Conservation (phyloP, 2,113 vertebrate genomes). For the Elgaria multicarinata region DNA sequence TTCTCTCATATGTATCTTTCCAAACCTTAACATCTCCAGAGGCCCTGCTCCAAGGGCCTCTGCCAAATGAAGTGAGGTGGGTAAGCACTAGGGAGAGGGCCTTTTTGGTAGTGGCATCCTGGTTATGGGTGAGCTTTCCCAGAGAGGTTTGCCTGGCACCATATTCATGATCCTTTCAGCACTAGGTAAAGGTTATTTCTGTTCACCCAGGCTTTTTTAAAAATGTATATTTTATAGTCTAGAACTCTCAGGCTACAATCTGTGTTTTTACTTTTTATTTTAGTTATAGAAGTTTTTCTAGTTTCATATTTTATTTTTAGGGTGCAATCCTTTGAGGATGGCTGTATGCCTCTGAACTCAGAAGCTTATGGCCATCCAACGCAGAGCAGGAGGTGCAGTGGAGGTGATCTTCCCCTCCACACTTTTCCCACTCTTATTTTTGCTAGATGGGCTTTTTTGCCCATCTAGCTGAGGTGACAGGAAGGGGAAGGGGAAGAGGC, state of each 20-base stretch:
- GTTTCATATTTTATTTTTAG: background rate
- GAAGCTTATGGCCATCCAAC: too few relatives aligned
- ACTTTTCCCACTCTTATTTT: too few relatives aligned
- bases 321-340: too few relatives aligned
- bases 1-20: background rate
- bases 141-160: background rate
- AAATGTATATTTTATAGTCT: background rate
- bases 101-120: background rate
- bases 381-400: too few relatives aligned
- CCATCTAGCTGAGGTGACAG: too few relatives aligned
- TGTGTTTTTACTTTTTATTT: background rate
- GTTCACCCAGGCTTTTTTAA: background rate
- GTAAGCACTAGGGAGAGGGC: background rate
- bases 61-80: background rate
- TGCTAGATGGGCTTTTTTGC: too few relatives aligned
- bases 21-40: background rate
- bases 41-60: background rate
- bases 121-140: background rate
- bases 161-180: background rate
- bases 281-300: background rate
- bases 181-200: background rate
- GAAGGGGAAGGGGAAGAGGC: too few relatives aligned
- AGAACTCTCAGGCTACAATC: too few relatives aligned
- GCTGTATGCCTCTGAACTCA: too few relatives aligned
- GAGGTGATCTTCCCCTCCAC: too few relatives aligned